These are phyloP conservation scores for Tupiocoris notatus DNA, from an alignment of 2,888 invertebrate genomes.

Conservation along the genomic window DNA sequence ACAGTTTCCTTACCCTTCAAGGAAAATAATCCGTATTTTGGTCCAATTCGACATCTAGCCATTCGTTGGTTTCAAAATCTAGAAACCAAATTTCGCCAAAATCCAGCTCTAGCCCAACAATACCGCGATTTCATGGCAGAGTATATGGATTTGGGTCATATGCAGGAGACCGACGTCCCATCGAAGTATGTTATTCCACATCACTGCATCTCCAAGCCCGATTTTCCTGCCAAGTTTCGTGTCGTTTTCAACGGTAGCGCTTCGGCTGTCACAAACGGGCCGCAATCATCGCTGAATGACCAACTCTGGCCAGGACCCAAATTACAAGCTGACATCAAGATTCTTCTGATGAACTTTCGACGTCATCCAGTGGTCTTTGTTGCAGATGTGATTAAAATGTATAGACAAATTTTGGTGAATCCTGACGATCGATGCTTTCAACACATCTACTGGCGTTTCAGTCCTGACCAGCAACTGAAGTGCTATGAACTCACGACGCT, in stretches of 20 bases:
- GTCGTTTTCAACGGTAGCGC: slow-evolving; percentile 34
- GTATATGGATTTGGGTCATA: not conserved
- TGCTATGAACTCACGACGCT: slow-evolving; percentile 44
- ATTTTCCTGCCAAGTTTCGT: slow-evolving; percentile 1
- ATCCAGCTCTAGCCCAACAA: not conserved
- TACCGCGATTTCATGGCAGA: slow-evolving; percentile 19
- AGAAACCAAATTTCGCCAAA: slow-evolving; percentile 7
- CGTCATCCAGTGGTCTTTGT: not conserved
- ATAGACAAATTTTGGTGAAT: slow-evolving; percentile 18
- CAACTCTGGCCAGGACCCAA: slow-evolving; percentile 23
- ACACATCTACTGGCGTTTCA: slow-evolving; percentile 49
- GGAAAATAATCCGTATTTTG: not conserved
- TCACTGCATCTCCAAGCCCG: slow-evolving; percentile 20
- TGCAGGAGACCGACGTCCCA: not conserved
- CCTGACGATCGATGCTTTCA: slow-evolving; percentile 45
- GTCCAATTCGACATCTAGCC: not conserved
- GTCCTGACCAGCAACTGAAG: slow-evolving; percentile 25
- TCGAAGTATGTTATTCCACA: slow-evolving; percentile 28
- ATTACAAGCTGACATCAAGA: slow-evolving; percentile 27
- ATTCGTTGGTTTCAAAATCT: slow-evolving; percentile 8
- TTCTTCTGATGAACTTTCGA: slow-evolving; percentile 18
- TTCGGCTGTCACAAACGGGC: too few relatives aligned
- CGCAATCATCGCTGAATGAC: slow-evolving; percentile 27
- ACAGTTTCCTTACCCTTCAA: slow-evolving; percentile 36
- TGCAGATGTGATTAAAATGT: slow-evolving; percentile 4